Evolutionary conservation across 2,888 invertebrate genomes (phyloP), one percentile per base, ranked within the genome.

Genomic region (Heteromurus nitidus): DNA sequence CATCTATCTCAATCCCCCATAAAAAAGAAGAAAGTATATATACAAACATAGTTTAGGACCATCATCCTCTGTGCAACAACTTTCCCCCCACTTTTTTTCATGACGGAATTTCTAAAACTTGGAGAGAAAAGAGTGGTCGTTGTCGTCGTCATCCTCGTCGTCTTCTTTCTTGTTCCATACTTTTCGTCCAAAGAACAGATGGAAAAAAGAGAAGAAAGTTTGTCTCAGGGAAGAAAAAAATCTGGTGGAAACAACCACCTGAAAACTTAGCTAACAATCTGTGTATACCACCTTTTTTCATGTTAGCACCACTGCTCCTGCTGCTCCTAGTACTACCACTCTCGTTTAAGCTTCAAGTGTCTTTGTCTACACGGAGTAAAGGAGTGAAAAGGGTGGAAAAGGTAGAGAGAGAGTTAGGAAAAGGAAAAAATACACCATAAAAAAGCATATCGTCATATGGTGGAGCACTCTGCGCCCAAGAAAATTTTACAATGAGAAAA

Each of bases 401-500:
- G 24, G 62, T 31, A 22, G 65, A 20, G 55, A 30, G 36, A 28
- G 62, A 47, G 30, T 28, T 18, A 72, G 53, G 22, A 58, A 20
- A 13, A 70, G 20, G n/a, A 64, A 31, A 62, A 73, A 36, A 18
- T 20, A n/a, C n/a, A n/a, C n/a, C 36, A 22, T 16, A 3, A 2
- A 50, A 64, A 74, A 65, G 36, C 47, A 55, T 47, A 55, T 75
- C 75, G 58, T 75, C 65, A 30, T 74, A 65, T 74, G 24, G 30
- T 16, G 44, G 13, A 75, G 60, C 22, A 24, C 68, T 50, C 68
- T 73, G 62, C 50, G 50, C 68, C 72, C 73, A 31, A 62, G 67
- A 80, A 82, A 80, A 80, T 70, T 75, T 70, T 75, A 75, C 80
- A 82, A 82, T 82, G 82, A 80, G 82, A 82, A 82, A 82, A 82